Evolutionary conservation across 2,888 invertebrate species (phyloP).

Genomic region (Teleogryllus oceanicus): DNA sequence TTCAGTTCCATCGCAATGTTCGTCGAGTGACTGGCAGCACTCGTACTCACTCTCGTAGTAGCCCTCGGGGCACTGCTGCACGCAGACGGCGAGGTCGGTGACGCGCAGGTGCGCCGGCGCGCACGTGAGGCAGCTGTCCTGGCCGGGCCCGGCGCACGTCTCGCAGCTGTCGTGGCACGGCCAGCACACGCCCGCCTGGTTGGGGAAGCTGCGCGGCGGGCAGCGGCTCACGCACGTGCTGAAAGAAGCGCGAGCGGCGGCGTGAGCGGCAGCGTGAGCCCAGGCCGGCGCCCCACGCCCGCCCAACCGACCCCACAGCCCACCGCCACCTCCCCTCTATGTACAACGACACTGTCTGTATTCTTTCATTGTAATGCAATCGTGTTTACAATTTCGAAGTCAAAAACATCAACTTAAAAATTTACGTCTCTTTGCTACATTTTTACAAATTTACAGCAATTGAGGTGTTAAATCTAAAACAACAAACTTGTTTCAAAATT

Average conservation of each 20-base stretch:
- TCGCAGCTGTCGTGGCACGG: conserved; percentile 87
- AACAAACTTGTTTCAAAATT: too few species aligned
- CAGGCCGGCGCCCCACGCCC: background rate
- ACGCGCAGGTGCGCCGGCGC: conserved; percentile 79
- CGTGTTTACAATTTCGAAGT: too few species aligned
- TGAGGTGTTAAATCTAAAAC: too few species aligned
- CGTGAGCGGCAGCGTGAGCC: background rate
- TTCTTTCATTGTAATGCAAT: too few species aligned
- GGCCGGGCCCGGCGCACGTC: conserved; percentile 82
- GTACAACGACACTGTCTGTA: too few species aligned
- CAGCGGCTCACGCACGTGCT: conserved; percentile 82
- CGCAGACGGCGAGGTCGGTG: conserved; percentile 78
- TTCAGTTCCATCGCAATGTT: too few species aligned
- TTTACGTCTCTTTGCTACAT: too few species aligned
- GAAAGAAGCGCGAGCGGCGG: conserved; percentile 32
- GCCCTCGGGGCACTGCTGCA: conserved; percentile 85
- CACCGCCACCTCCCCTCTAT: background rate
- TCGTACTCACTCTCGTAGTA: conserved; percentile 72
- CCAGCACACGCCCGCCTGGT: conserved; percentile 76
- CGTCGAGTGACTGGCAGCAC: too few species aligned
- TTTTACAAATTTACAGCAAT: too few species aligned
- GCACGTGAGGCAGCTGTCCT: conserved; percentile 80
- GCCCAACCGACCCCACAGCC: background rate
- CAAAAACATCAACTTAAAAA: too few species aligned
- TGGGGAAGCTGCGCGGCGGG: conserved; percentile 78